phyloP scores from a whole-genome alignment of 30 jellyfish, hydroid and myxozoan species.

The Turritopsis dohrnii region DNA sequence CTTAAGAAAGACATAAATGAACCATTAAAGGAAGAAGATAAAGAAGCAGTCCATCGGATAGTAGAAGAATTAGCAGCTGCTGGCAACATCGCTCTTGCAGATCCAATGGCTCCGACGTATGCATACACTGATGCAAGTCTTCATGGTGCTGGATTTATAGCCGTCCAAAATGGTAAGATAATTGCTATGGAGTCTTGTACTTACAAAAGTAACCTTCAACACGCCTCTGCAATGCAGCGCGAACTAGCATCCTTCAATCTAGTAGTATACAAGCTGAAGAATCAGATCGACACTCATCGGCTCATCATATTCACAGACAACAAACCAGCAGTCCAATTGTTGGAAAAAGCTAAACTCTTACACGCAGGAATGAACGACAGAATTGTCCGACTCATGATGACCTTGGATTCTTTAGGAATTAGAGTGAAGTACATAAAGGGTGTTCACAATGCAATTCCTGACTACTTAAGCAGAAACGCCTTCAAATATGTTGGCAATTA shows the following conservation, averaged over 20 bases:
- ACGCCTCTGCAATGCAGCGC: neutral
- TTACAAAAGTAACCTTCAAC: neutral
- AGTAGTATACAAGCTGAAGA: neutral
- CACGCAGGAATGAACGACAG: too few relatives aligned
- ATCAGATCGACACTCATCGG: neutral
- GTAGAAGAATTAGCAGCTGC: neutral
- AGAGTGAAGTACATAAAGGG: too few relatives aligned
- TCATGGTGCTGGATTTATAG: neutral
- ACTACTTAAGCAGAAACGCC: too few relatives aligned
- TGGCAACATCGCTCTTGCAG: neutral
- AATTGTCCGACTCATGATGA: too few relatives aligned
- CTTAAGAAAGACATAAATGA: neutral
- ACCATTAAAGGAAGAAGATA: neutral
- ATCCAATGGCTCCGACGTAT: neutral
- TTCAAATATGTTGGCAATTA: too few relatives aligned
- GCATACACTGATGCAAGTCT: slow-evolving; percentile 1
- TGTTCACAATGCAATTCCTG: too few relatives aligned
- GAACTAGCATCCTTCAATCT: neutral
- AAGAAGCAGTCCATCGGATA: too few relatives aligned
- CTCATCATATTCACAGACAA: neutral
- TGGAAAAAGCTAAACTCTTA: too few relatives aligned
- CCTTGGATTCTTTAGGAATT: too few relatives aligned
- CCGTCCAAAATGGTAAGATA: neutral
- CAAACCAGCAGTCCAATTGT: neutral
- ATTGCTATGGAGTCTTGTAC: neutral